Percentiles rank a stretch among this genome's conserved stretches.
Conservation (phyloP, 2,113 vertebrate species). For the Panthera leo region DNA sequence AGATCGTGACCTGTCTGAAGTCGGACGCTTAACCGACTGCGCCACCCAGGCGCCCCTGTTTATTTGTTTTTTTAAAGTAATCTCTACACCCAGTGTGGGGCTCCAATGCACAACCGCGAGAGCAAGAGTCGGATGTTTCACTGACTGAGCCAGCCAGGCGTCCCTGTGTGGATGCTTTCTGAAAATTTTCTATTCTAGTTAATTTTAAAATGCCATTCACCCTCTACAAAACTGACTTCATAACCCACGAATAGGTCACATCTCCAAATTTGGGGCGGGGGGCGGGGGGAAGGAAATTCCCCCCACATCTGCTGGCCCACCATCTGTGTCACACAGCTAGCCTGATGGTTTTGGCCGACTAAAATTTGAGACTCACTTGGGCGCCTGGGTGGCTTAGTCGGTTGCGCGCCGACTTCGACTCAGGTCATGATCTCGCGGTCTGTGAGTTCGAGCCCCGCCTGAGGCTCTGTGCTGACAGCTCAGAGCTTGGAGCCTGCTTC, state of each 20-base stretch:
- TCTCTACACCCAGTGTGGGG: not conserved
- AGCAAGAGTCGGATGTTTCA: not conserved
- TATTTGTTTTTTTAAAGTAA: not conserved
- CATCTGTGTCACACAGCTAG: accelerated
- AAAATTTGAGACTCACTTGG: not conserved
- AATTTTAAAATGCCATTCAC: not conserved
- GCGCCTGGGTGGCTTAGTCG: no score
- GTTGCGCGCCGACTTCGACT: no score
- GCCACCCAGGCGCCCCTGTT: no score
- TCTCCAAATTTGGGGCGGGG: not conserved
- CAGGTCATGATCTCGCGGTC: no score
- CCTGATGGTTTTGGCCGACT: not conserved
- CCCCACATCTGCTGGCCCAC: no score
- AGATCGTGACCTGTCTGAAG: no score
- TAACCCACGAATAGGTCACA: not conserved
- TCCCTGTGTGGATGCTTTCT: not conserved
- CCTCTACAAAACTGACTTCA: not conserved
- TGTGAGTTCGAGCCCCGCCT: no score
- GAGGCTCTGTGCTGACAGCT: no score
- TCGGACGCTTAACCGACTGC: no score
- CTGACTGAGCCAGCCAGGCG: not conserved
- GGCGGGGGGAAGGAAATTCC: no score
- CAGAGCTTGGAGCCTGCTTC: no score
- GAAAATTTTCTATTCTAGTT: not conserved
- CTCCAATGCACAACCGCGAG: not conserved